Evolutionary conservation across 2,797 vertebrate species (phyloP).

Genomic region (Pelodytes ibericus): DNA sequence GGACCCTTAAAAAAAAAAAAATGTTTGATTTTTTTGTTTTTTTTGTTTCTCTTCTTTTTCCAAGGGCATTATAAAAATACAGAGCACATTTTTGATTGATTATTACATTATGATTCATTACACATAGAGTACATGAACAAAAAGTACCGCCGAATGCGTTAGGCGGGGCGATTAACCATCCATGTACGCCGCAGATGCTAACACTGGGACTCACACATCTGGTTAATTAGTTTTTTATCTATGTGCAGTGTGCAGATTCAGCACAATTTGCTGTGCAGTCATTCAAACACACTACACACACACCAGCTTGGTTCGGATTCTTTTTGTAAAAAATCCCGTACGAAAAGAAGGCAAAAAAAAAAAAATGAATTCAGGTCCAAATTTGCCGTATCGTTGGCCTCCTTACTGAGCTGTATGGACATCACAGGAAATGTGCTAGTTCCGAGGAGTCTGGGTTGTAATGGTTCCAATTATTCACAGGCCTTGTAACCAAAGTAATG

Average conservation of each 20-base stretch:
- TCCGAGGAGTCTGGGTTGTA: too few species aligned
- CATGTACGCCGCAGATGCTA: conserved; percentile 21
- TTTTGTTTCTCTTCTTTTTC: not conserved
- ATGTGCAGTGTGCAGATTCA: not conserved
- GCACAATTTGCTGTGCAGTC: not conserved
- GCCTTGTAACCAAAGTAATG: too few species aligned
- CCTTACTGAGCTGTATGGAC: too few species aligned
- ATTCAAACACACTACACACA: conserved; percentile 2
- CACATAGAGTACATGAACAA: conserved; percentile 6
- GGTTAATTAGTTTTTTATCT: conserved; percentile 10
- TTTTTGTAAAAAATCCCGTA: not conserved
- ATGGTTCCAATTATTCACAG: too few species aligned
- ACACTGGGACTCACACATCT: conserved; percentile 2
- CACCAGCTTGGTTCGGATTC: not conserved
- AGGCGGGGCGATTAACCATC: conserved; percentile 19
- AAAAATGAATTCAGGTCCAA: too few species aligned
- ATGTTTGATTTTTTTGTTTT: too few species aligned
- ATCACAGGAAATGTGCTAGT: too few species aligned
- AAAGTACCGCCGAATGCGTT: not conserved
- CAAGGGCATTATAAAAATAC: conserved; percentile 36
- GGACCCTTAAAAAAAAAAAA: too few species aligned
- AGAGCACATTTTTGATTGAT: conserved; percentile 34
- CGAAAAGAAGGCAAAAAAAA: not conserved
- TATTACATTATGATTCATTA: conserved; percentile 25
- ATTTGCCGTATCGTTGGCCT: too few species aligned